Percentiles rank a stretch among this genome's conserved stretches.
phyloP scores from a whole-genome alignment of 2,113 vertebrate species.

The Psilopsiagon aymara region DNA sequence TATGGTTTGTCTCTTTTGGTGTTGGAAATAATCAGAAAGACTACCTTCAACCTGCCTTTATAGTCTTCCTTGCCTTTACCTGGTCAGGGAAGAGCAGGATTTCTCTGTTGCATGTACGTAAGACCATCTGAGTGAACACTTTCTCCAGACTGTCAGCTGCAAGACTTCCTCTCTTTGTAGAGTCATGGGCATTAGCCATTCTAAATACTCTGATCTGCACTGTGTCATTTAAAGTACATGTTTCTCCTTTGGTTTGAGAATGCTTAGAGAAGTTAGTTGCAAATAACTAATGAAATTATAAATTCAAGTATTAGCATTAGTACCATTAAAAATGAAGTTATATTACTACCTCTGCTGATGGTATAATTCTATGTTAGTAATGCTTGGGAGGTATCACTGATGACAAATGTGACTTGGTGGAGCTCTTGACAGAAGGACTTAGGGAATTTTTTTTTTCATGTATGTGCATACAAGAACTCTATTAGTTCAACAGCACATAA shows the following conservation, averaged over 20 bases:
- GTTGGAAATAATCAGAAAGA: neutral
- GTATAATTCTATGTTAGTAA: too few relatives aligned
- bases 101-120: fast-evolving
- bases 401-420: neutral
- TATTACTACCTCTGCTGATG: neutral
- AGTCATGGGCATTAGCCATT: neutral
- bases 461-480: neutral
- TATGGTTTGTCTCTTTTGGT: neutral
- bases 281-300: neutral
- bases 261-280: neutral
- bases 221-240: neutral
- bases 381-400: neutral
- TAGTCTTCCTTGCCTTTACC: neutral
- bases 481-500: neutral
- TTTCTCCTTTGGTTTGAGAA: neutral
- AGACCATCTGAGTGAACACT: neutral
- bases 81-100: neutral
- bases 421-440: neutral
- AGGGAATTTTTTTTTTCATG: neutral
- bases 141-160: neutral
- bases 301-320: neutral
- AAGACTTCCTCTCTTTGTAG: neutral
- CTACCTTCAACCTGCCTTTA: neutral
- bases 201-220: neutral
- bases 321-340: neutral